A percentile compares a stretch with the other conserved stretches of the same genome.
These are phyloP conservation scores for Cheilinus undulatus DNA, from an alignment of 2,113 vertebrate species.

Conservation along the genomic window DNA sequence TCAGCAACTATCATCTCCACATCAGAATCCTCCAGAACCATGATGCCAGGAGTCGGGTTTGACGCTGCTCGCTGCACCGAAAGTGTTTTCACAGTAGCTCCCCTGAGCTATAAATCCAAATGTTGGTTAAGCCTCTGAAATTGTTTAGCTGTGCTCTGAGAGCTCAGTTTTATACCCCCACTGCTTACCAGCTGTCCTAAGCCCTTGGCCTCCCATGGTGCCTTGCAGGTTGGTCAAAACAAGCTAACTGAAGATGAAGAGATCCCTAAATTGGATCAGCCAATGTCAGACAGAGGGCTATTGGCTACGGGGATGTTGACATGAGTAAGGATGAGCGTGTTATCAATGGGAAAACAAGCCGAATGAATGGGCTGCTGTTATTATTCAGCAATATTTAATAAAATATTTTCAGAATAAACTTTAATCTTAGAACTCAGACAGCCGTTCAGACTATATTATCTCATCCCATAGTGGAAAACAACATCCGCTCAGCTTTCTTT, in stretches of 20 bases:
- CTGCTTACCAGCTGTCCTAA: constrained; percentile 78
- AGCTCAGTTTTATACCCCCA: constrained; percentile 85
- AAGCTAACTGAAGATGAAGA: constrained; percentile 87
- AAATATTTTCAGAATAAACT: too few relatives aligned
- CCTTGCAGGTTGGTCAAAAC: constrained; percentile 84
- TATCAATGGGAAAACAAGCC: constrained; percentile 25
- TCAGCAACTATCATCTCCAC: constrained; percentile 87
- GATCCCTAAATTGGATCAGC: constrained; percentile 91
- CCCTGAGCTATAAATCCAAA: constrained; percentile 71
- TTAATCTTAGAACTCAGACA: too few relatives aligned
- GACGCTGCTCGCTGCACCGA: constrained; percentile 37
- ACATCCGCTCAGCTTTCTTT: too few relatives aligned
- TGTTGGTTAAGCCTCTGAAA: constrained; percentile 48
- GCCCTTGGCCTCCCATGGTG: constrained; percentile 84
- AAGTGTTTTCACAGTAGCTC: constrained; percentile 4
- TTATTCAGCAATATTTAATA: constrained; percentile 18
- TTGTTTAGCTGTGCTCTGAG: constrained; percentile 35
- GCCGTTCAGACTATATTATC: too few relatives aligned
- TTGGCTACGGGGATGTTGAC: constrained; percentile 33
- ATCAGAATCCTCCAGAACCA: constrained; percentile 89
- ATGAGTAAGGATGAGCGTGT: constrained; percentile 23
- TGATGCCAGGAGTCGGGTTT: constrained; percentile 71
- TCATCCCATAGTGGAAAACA: too few relatives aligned
- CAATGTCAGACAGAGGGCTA: constrained; percentile 80
- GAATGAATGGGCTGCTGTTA: constrained; percentile 3